Conservation (phyloP, 2,797 vertebrate genomes). For the Coracias cyanogaster region DNA sequence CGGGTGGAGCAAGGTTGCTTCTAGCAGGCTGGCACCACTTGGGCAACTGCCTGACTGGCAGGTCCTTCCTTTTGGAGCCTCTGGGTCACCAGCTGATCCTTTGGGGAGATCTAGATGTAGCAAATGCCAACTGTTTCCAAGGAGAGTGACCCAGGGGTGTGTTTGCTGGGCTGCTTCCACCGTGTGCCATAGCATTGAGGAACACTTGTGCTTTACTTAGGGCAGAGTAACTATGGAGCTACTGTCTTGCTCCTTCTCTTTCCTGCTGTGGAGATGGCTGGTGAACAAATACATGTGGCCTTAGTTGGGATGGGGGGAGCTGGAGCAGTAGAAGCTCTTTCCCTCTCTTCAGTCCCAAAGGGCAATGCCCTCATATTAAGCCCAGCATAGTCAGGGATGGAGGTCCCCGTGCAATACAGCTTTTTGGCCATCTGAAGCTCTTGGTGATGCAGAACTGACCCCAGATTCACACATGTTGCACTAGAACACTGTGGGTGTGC, state of each 20-base stretch:
- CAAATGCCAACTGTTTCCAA: neutral
- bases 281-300: neutral
- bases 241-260: neutral
- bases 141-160: neutral
- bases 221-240: neutral
- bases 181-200: fast-evolving
- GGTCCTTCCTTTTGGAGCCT: neutral
- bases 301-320: neutral
- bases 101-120: neutral
- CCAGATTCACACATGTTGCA: fast-evolving
- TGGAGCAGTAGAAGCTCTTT: neutral
- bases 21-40: neutral
- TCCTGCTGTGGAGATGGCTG: neutral
- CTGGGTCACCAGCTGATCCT: fast-evolving
- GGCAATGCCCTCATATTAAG: neutral
- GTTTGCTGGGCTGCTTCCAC: neutral
- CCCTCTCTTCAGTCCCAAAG: neutral
- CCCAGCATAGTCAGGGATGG: neutral
- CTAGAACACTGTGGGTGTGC: fast-evolving
- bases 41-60: neutral
- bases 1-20: neutral
- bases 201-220: neutral
- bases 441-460: neutral
- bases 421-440: neutral
- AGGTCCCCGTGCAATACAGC: neutral